These are phyloP conservation scores for Nematopogon swammerdamellus DNA, from an alignment of 2,888 invertebrate species.

Conservation along the genomic window DNA sequence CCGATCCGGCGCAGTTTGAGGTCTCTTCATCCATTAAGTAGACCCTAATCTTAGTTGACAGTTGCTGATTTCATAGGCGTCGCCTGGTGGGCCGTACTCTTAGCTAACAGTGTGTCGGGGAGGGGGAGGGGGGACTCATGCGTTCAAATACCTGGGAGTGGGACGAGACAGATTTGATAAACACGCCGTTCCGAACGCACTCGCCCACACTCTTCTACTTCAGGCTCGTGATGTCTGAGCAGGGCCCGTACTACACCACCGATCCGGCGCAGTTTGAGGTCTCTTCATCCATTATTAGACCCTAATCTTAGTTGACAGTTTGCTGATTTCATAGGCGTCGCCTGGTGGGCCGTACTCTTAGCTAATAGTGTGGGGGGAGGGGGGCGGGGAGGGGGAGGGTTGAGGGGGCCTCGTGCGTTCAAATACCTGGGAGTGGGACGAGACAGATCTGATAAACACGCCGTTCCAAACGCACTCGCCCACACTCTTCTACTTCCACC, in stretches of 20 bases:
- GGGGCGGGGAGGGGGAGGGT: too few species aligned
- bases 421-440: slow-evolving; percentile 68
- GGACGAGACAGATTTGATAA: slow-evolving; percentile 58
- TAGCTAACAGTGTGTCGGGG: slow-evolving; percentile 51
- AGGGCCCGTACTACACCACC: slow-evolving; percentile 68
- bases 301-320: not conserved
- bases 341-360: too few species aligned
- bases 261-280: slow-evolving; percentile 63
- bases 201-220: slow-evolving; percentile 67
- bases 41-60: not conserved
- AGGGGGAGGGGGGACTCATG: too few species aligned
- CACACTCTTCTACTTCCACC: slow-evolving; percentile 67
- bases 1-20: slow-evolving; percentile 61
- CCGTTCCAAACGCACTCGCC: slow-evolving; percentile 58
- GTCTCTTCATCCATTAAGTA: slow-evolving; percentile 22
- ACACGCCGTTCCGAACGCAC: slow-evolving; percentile 59
- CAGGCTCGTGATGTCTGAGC: slow-evolving; percentile 61
- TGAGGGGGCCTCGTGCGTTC: too few species aligned
- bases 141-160: too few species aligned
- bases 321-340: too few species aligned
- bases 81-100: too few species aligned
- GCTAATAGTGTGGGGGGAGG: too few species aligned
- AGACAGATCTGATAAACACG: slow-evolving; percentile 54
- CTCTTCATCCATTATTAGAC: slow-evolving; percentile 6
- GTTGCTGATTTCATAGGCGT: too few species aligned